Base-by-base conservation (phyloP, 2,113 vertebrate genomes). In the Malurus elegans region DNA sequence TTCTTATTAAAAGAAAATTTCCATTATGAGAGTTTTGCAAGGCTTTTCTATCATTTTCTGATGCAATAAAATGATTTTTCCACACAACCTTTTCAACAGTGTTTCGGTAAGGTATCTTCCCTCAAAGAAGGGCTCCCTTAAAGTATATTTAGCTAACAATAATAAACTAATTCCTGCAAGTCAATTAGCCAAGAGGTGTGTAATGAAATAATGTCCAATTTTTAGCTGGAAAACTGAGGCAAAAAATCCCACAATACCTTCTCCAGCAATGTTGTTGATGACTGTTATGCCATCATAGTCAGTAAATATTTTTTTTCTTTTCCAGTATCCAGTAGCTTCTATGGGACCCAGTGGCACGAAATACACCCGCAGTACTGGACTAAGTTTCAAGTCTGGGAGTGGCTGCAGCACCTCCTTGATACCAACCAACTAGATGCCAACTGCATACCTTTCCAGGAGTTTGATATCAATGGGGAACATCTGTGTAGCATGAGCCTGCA, bases 311-410 rank as follows among this genome's bases (percentile, higher is more conserved):
- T 17, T 17, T 38, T 28, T 64, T 93, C 20, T 94, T 96, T 97
- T 96, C 42, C 92, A 98, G 98, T 97, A 92, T 96, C 98, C 74
- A 92, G 94, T 19, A 98, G 98, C 50, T 99, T 99, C 82, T 97
- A 98, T 26, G 98, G 98, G 96, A 98, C 98, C 28, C 98, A 99
- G 94, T 99, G 99, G 99, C 95, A 99, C 1, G 98, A 98, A 62
- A 98, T 98, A 76, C 99, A 99, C 58, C 99, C 99, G 2, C 99
- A 99, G 90, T 99, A 98, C 96, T 99, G 99, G 99, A 99, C 97
- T 76, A 99, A 99, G 80, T 99, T 98, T 96, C 99, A 99, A 97
- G 99, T 99, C 88, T 99, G 99, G 99, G 99, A 99, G 57, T 99
- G 99, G 99, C 98, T 99, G 94, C 99, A 99, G 90, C 99, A 99